A percentile compares a stretch with the other conserved stretches of the same genome.
These are phyloP conservation scores for Empidonax traillii DNA, from an alignment of 2,113 vertebrate genomes.

Conservation along the genomic window DNA sequence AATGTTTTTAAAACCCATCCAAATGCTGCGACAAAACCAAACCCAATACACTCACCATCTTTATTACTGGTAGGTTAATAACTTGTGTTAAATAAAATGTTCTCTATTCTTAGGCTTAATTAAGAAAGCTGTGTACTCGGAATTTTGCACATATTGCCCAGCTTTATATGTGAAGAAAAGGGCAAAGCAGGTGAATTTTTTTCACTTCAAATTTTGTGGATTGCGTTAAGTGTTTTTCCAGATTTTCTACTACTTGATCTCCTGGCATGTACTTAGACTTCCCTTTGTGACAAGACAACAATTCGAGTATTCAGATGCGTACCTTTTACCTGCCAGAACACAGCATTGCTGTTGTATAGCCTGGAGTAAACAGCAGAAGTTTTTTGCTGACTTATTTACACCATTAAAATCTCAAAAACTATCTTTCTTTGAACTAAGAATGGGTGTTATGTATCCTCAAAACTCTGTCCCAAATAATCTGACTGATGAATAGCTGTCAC, in stretches of 20 bases:
- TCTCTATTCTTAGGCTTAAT: background rate
- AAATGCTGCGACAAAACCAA: background rate
- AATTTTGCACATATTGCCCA: background rate
- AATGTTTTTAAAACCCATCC: background rate
- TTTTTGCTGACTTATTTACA: background rate
- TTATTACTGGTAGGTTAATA: background rate
- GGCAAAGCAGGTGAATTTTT: background rate
- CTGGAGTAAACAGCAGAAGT: background rate
- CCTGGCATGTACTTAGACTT: background rate
- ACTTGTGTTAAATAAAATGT: background rate
- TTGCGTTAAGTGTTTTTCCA: background rate
- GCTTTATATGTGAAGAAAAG: background rate
- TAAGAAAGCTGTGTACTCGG: background rate
- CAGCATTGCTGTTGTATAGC: accelerated
- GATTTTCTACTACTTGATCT: background rate
- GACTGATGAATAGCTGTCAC: background rate
- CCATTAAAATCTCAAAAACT: background rate
- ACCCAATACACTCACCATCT: accelerated
- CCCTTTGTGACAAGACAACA: background rate
- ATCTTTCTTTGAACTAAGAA: background rate
- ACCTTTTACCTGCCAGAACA: background rate
- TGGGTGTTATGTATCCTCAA: background rate
- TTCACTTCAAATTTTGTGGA: background rate
- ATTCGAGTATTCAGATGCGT: background rate
- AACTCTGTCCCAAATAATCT: background rate